A percentile compares a stretch with the other conserved stretches of the same genome.
Conservation (phyloP, 2,888 invertebrate species). For the Scaeva pyrastri region DNA sequence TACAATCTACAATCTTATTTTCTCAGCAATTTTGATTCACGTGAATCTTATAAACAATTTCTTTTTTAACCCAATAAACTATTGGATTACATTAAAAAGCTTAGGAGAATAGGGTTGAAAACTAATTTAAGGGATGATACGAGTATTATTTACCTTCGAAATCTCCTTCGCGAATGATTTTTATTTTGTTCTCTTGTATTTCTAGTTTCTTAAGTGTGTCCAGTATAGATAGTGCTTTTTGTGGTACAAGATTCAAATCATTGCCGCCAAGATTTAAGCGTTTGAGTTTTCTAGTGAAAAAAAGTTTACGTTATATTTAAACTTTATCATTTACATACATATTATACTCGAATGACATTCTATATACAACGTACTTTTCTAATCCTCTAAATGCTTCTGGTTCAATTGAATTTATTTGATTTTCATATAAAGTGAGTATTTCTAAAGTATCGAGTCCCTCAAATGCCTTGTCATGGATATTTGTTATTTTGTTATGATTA, state of each 20-base stretch:
- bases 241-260: conserved; percentile 90
- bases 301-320: not conserved
- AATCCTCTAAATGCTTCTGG: conserved; percentile 93
- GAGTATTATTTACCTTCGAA: conserved; percentile 95
- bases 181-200: conserved; percentile 93
- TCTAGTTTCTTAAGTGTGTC: conserved; percentile 93
- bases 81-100: too few relatives aligned
- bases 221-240: conserved; percentile 91
- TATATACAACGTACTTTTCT: conserved; percentile 86
- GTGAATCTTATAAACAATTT: too few relatives aligned
- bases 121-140: too few relatives aligned
- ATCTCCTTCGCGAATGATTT: conserved; percentile 91
- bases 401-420: conserved; percentile 91
- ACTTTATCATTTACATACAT: not conserved
- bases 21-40: too few relatives aligned
- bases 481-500: conserved; percentile 93
- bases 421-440: conserved; percentile 94
- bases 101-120: too few relatives aligned
- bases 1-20: too few relatives aligned
- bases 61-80: too few relatives aligned
- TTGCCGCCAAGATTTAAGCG: conserved; percentile 94
- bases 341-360: not conserved
- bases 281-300: conserved; percentile 88
- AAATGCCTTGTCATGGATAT: conserved; percentile 92
- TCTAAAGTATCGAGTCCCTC: conserved; percentile 94